These are phyloP conservation scores for Ischnura elegans DNA, from an alignment of 2,888 invertebrate species.

Conservation along the genomic window DNA sequence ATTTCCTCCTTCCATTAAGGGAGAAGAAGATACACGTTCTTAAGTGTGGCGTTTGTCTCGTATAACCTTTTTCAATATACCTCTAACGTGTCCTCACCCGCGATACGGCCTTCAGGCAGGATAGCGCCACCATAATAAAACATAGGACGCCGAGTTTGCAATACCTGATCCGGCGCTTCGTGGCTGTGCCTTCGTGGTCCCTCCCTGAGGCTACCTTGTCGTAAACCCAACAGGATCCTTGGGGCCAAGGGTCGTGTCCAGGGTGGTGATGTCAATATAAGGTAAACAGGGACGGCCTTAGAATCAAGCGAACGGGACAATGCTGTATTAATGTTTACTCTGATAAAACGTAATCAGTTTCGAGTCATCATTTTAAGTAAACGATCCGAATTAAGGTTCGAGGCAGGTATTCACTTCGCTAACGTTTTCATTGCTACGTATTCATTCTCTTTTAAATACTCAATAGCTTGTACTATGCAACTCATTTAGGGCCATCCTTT, in stretches of 20 bases:
- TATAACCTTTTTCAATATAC: conserved; percentile 23
- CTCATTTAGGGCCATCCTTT: no score
- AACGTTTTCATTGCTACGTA: no score
- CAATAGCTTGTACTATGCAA: no score
- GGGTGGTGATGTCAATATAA: background rate
- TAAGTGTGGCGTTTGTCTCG: background rate
- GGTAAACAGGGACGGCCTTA: no score
- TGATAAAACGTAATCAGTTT: no score
- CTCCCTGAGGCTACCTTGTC: background rate
- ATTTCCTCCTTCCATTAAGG: conserved; percentile 28
- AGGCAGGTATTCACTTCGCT: no score
- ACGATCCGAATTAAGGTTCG: no score
- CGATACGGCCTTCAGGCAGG: background rate
- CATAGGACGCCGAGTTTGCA: background rate
- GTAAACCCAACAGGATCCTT: background rate
- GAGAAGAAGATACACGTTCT: background rate
- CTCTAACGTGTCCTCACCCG: background rate
- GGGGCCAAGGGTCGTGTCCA: background rate
- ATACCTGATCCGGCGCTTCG: background rate
- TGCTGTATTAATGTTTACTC: no score
- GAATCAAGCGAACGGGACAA: no score
- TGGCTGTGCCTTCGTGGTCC: background rate
- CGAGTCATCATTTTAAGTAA: no score
- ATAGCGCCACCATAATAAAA: background rate
- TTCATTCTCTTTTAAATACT: no score